Conservation (phyloP, 64 coral and sea anemone species). For the Anthopleura sola region DNA sequence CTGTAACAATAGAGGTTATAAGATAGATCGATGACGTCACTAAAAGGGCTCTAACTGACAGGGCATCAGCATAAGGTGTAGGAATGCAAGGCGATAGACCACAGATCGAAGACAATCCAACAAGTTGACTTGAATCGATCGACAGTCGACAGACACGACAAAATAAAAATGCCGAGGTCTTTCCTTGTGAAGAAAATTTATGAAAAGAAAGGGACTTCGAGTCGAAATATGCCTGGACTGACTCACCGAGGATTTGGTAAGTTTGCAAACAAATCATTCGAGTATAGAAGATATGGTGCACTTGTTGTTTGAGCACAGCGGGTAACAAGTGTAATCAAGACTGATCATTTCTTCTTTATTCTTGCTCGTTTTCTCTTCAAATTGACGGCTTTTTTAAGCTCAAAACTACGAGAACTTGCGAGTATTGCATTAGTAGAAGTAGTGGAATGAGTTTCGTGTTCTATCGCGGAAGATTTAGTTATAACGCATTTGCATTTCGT, state of each 20-base stretch:
- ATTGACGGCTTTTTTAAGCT: neutral
- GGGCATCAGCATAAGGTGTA: neutral
- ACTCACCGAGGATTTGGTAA: neutral
- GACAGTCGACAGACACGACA: neutral
- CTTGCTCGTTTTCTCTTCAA: neutral
- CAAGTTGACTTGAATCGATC: neutral
- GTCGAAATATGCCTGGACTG: neutral
- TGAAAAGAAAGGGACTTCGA: constrained; percentile 22
- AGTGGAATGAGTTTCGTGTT: neutral
- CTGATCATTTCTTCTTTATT: neutral
- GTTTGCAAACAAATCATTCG: constrained; percentile 10
- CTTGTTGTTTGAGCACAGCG: constrained; percentile 24
- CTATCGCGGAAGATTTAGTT: neutral
- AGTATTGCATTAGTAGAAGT: neutral
- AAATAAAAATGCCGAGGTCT: constrained; percentile 63
- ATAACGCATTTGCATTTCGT: constrained; percentile 23
- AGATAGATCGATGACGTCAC: neutral
- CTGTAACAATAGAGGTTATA: neutral
- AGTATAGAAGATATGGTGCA: constrained; percentile 28
- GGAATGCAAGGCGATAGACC: neutral
- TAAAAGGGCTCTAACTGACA: neutral
- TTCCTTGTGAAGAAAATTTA: constrained; percentile 66
- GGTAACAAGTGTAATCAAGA: constrained; percentile 64
- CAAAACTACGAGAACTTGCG: neutral
- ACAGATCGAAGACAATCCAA: neutral